These are phyloP conservation scores for Phymanthus crucifer DNA, from an alignment of 92 coral and sea anemone genomes.

Conservation along the genomic window DNA sequence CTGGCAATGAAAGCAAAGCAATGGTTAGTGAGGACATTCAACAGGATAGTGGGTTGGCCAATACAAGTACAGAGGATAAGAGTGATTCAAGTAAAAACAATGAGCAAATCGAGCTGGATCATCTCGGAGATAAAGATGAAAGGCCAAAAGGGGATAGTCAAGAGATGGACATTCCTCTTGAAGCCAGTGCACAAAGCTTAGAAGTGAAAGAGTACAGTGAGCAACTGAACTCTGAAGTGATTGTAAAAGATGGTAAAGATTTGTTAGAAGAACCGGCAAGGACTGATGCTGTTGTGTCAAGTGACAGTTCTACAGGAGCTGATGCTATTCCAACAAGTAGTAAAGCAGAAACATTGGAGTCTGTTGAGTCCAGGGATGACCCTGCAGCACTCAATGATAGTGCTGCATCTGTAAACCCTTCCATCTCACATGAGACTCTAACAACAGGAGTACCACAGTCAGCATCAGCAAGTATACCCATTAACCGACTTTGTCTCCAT, in stretches of 20 bases:
- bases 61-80: background rate
- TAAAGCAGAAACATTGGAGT: too few relatives aligned
- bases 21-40: background rate
- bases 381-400: background rate
- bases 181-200: background rate
- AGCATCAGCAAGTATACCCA: constrained; percentile 24
- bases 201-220: background rate
- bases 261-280: background rate
- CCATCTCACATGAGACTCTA: background rate
- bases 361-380: background rate
- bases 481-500: constrained; percentile 16
- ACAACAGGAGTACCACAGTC: background rate
- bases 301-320: background rate
- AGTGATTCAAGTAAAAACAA: background rate
- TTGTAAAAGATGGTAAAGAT: background rate
- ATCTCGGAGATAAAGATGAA: background rate
- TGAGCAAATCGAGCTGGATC: background rate
- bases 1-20: constrained; percentile 4
- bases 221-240: background rate
- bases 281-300: background rate
- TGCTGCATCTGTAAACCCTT: background rate
- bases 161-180: background rate
- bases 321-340: background rate
- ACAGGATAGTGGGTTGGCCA: background rate
- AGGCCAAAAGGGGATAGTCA: background rate